Base-by-base conservation (phyloP, 2,888 invertebrate genomes). In the Trachelus tabidus region DNA sequence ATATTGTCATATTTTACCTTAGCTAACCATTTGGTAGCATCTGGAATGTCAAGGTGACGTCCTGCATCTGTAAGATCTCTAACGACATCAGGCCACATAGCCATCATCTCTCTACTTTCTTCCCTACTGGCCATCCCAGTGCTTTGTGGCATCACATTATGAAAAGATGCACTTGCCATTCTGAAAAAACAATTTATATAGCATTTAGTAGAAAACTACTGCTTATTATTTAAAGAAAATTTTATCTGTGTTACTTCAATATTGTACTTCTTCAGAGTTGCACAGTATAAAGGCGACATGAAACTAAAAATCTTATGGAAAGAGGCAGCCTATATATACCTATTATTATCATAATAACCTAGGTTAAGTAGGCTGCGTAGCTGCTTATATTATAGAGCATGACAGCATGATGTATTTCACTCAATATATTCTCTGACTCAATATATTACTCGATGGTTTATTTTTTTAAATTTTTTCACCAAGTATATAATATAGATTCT, bases 51-150 rank as follows among this genome's bases (percentile, higher is more conserved):
- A 81, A 94, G 93, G 91, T 95, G 94, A 88, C 95, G 94, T 85
- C 95, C 95, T 85, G 94, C 94, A 88, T 96, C 96, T 68, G 96
- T 96, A 83, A 97, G 93, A 91, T 97, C 97, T 86, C 96, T 93
- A 80, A 97, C 96, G 86, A 97, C 93, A 92, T 97, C 97, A 88
- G 97, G 97, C 93, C 97, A 97, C 83, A 96, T 93, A 76, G 96
- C 95, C 96, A 97, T 96, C 92, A 98, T 96, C 91, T 97, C 96
- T 87, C 96, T 93, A 90, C 95, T 95, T 92, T 97, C 97, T 92
- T 97, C 97, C 92, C 96, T 96, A 81, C 94, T 95, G 11, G 90
- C 91, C 93, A 94, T 93, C 88, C 93, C 93, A 82, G 93, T 94
- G 82, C 95, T 93, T 81, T 90, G 89, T 6, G 86, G 83, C 73